Evolutionary conservation across 2,113 vertebrate species (phyloP).

Genomic region (Muntiacus muntjak): DNA sequence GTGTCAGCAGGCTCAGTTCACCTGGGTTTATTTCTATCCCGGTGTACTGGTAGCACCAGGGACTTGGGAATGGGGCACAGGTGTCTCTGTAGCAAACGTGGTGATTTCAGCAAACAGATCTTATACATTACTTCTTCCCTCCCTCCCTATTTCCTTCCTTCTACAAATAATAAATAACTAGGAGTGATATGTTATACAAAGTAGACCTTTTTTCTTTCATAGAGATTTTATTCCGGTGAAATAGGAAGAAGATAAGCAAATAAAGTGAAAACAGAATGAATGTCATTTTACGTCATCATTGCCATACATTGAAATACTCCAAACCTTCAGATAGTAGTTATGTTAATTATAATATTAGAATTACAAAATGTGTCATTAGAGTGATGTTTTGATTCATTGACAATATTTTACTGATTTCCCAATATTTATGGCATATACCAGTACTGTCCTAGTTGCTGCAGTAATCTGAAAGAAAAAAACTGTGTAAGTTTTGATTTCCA

Average conservation of each 20-base stretch:
- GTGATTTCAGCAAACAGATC: neutral
- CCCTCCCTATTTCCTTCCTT: neutral
- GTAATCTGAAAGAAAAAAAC: neutral
- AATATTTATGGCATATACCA: neutral
- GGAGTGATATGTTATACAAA: neutral
- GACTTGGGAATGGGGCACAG: neutral
- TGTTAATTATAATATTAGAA: neutral
- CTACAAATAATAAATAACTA: neutral
- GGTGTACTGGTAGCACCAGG: neutral
- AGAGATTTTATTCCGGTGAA: neutral
- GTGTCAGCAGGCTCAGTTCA: neutral
- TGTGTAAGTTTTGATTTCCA: neutral
- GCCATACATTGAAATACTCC: neutral
- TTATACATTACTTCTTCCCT: neutral
- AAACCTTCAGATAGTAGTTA: neutral
- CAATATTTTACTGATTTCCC: neutral
- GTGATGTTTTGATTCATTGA: neutral
- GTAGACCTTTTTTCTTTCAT: neutral
- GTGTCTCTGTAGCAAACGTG: neutral
- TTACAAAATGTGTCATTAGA: neutral
- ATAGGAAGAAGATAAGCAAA: neutral
- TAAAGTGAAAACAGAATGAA: neutral
- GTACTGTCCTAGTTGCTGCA: neutral
- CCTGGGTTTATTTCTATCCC: neutral
- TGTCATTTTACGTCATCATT: neutral